Evolutionary conservation across 2,797 vertebrate genomes (phyloP).

Genomic region (Muraenolepis orangiensis): DNA sequence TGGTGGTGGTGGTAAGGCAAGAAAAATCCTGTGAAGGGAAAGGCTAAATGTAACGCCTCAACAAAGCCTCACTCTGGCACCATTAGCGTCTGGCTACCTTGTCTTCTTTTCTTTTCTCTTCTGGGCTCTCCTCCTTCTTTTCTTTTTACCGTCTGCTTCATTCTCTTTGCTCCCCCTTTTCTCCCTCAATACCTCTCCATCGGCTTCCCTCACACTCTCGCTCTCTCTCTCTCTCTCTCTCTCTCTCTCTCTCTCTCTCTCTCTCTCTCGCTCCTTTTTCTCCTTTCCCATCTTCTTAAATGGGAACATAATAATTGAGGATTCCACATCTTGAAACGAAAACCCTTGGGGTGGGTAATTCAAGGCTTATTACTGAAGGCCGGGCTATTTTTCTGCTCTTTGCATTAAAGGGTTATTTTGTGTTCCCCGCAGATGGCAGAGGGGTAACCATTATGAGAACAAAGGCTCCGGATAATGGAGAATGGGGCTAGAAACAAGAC

Average conservation of each 20-base stretch:
- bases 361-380: constrained; percentile 81
- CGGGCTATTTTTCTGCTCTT: constrained; percentile 79
- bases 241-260: constrained; percentile 47
- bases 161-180: background rate
- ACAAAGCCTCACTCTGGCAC: constrained; percentile 76
- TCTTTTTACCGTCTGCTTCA: constrained; percentile 38
- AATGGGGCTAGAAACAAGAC: constrained; percentile 75
- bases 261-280: constrained; percentile 48
- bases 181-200: constrained; percentile 4
- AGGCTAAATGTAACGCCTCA: constrained; percentile 74
- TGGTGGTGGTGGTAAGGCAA: constrained; percentile 58
- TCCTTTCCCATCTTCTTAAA: constrained; percentile 72
- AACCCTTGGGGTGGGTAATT: constrained; percentile 82
- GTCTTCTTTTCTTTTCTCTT: constrained; percentile 40
- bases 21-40: constrained; percentile 71
- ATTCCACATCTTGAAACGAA: constrained; percentile 84
- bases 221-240: constrained; percentile 43
- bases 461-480: constrained; percentile 78
- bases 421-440: constrained; percentile 81
- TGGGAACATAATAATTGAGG: constrained; percentile 83
- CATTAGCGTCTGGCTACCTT: constrained; percentile 73
- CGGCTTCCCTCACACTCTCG: constrained; percentile 1
- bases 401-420: constrained; percentile 85
- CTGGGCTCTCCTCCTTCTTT: constrained; percentile 5
- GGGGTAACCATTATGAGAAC: constrained; percentile 82